Conservation (phyloP, 1,140 invertebrate species). For the Euschistus heros region DNA sequence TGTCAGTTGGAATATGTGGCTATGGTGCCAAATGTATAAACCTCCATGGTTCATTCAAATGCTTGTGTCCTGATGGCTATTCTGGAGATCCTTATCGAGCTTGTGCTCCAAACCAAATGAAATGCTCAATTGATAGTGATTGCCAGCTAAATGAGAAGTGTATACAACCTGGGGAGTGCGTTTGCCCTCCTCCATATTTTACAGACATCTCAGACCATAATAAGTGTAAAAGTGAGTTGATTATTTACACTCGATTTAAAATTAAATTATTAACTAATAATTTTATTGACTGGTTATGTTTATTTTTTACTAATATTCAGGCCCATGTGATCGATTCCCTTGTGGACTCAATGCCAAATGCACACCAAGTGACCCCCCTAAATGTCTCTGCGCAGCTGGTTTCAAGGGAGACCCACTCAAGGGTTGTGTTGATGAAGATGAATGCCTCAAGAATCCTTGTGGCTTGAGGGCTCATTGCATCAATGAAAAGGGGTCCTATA, state of each 20-base stretch:
- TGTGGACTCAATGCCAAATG: conserved; percentile 90
- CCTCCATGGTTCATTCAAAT: conserved; percentile 62
- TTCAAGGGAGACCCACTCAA: conserved; percentile 67
- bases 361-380: conserved; percentile 75
- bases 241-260: too few relatives aligned
- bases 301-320: conserved; percentile 30
- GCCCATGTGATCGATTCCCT: conserved; percentile 70
- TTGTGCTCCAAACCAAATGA: conserved; percentile 66
- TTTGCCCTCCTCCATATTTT: conserved; percentile 80
- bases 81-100: conserved; percentile 48
- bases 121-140: conserved; percentile 68
- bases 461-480: conserved; percentile 63
- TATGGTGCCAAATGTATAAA: conserved; percentile 79
- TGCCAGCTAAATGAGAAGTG: conserved; percentile 81
- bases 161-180: conserved; percentile 76
- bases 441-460: conserved; percentile 67
- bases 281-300: too few relatives aligned
- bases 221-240: conserved; percentile 62
- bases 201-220: conserved; percentile 65
- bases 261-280: too few relatives aligned
- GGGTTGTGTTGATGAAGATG: conserved; percentile 75
- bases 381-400: conserved; percentile 74
- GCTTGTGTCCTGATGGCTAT: conserved; percentile 68
- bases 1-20: conserved; percentile 63
- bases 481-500: conserved; percentile 71